Conservation (phyloP, 1,140 invertebrate genomes). For the Plectrocnemia conspersa region DNA sequence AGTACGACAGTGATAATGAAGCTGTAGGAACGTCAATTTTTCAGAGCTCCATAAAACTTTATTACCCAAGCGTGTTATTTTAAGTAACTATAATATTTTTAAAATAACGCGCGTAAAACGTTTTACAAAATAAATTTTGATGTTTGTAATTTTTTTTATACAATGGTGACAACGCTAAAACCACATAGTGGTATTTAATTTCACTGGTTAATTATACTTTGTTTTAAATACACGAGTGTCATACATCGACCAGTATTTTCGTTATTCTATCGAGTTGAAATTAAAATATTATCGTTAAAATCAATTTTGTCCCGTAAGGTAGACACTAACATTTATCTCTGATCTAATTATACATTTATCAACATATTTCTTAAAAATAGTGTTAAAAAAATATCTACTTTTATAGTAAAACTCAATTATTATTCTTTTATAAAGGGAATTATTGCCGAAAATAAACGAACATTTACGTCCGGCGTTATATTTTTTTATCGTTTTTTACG, state of each 20-base stretch:
- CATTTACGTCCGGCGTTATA: conserved; percentile 27
- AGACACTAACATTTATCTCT: conserved; percentile 21
- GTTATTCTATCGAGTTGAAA: conserved; percentile 10
- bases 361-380: conserved; percentile 21
- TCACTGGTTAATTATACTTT: conserved; percentile 15
- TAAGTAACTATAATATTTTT: no score
- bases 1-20: no score
- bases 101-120: background rate
- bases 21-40: no score
- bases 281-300: conserved; percentile 14
- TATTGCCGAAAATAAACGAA: background rate
- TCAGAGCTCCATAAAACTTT: no score
- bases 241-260: conserved; percentile 17
- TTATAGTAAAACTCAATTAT: conserved; percentile 23
- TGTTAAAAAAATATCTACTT: conserved; percentile 26
- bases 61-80: no score
- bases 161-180: conserved; percentile 18
- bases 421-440: conserved; percentile 13
- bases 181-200: conserved; percentile 20
- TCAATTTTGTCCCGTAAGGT: conserved; percentile 16
- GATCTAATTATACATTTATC: conserved; percentile 23
- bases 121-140: no score
- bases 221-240: no score
- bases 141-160: conserved; percentile 16
- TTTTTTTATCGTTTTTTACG: conserved; percentile 9